Conservation (phyloP, 2,797 vertebrate species). For the Sebastes umbrosus region DNA sequence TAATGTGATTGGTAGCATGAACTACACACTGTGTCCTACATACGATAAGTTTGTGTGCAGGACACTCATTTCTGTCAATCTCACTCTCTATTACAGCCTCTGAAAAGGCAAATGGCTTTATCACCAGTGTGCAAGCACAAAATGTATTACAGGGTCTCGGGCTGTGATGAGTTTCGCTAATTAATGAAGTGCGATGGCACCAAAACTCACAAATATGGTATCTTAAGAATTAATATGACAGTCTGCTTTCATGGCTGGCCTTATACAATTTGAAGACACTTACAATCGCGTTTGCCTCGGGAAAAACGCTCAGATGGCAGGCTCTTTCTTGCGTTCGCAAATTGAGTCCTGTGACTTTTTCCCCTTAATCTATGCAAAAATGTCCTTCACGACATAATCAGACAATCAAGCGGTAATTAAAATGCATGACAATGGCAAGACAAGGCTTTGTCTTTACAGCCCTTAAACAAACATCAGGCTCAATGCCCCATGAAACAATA, state of each 20-base stretch:
- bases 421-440: constrained; percentile 48
- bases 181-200: constrained; percentile 59
- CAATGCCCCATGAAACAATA: constrained; percentile 75
- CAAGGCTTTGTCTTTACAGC: constrained; percentile 49
- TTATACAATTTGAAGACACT: background rate
- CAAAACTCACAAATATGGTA: constrained; percentile 48
- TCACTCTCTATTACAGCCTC: constrained; percentile 31
- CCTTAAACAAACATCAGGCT: constrained; percentile 73
- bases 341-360: background rate
- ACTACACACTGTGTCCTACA: background rate
- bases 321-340: background rate
- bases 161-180: constrained; percentile 57
- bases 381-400: constrained; percentile 35
- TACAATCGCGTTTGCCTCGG: background rate
- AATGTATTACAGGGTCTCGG: constrained; percentile 3
- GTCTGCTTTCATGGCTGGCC: constrained; percentile 16
- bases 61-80: constrained; percentile 39
- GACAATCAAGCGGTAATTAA: constrained; percentile 54
- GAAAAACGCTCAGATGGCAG: background rate
- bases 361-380: constrained; percentile 17
- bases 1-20: constrained; percentile 19
- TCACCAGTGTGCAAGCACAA: constrained; percentile 35
- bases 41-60: constrained; percentile 22
- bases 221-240: constrained; percentile 23
- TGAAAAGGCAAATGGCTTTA: constrained; percentile 50